A percentile compares a stretch with the other conserved stretches of the same genome.
These are phyloP conservation scores for Platyrinchus mystaceus DNA, from an alignment of 2,797 vertebrate genomes.

Conservation along the genomic window DNA sequence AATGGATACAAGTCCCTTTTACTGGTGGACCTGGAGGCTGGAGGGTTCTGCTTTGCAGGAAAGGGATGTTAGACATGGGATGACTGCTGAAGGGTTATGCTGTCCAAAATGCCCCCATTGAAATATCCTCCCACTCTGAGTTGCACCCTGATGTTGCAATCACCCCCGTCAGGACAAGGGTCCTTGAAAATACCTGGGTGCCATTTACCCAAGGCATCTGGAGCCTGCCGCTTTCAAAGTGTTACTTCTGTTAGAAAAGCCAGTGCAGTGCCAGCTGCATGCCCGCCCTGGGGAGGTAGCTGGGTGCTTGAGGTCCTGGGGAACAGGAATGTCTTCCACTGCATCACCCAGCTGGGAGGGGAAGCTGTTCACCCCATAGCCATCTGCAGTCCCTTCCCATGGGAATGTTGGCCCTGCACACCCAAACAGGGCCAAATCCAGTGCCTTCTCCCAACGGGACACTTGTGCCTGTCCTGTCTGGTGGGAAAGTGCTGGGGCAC, in stretches of 20 bases:
- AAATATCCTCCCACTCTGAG: neutral
- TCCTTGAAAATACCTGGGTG: neutral
- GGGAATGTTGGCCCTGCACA: neutral
- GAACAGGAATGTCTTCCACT: neutral
- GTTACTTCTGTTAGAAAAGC: constrained; percentile 12
- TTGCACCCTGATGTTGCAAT: accelerated
- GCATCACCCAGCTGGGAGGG: neutral
- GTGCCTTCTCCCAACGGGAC: accelerated
- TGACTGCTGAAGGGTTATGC: neutral
- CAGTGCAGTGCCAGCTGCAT: neutral
- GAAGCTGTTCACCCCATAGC: neutral
- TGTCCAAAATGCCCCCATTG: accelerated
- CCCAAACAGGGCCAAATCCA: neutral
- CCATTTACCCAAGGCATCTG: accelerated
- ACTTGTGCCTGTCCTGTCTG: accelerated
- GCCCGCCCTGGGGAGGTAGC: neutral
- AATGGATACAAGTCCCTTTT: neutral
- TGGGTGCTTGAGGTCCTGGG: neutral
- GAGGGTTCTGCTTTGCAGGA: neutral
- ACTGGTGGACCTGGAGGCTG: neutral
- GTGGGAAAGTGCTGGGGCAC: neutral
- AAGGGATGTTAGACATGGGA: neutral
- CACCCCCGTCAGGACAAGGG: accelerated
- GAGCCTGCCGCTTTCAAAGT: neutral
- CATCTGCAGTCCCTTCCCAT: neutral